These are phyloP conservation scores for Rhodeus uyekii DNA, from an alignment of 2,797 vertebrate species.

Conservation along the genomic window DNA sequence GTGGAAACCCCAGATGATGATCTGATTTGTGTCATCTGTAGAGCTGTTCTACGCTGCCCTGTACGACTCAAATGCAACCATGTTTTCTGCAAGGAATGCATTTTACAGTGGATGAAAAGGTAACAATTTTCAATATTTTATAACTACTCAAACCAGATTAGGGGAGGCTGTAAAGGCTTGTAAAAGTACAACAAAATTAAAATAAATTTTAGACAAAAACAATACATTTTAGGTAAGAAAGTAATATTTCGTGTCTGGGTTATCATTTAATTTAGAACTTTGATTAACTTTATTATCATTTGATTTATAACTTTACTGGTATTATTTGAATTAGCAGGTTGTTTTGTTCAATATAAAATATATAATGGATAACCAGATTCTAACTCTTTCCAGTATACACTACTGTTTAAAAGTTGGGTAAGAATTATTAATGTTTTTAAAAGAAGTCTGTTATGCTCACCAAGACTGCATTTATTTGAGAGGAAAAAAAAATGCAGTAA, in stretches of 20 bases:
- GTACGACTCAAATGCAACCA: slow-evolving; percentile 85
- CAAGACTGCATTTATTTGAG: background rate
- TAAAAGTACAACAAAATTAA: background rate
- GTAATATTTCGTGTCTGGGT: background rate
- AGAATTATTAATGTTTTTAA: background rate
- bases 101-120: slow-evolving; percentile 86
- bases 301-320: too few relatives aligned
- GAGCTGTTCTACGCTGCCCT: slow-evolving; percentile 84
- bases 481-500: background rate
- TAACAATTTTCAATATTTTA: slow-evolving; percentile 44
- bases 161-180: background rate
- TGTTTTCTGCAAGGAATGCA: slow-evolving; percentile 89
- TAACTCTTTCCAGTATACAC: background rate
- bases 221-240: background rate
- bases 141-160: background rate
- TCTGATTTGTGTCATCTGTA: slow-evolving; percentile 87
- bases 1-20: slow-evolving; percentile 81
- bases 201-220: background rate
- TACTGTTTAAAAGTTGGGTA: background rate
- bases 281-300: background rate
- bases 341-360: background rate
- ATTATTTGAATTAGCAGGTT: background rate
- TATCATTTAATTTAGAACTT: background rate
- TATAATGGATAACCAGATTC: background rate
- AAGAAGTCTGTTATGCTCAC: background rate